phyloP scores from a whole-genome alignment of 2,797 vertebrate genomes.

The Lophotriccus pileatus region DNA sequence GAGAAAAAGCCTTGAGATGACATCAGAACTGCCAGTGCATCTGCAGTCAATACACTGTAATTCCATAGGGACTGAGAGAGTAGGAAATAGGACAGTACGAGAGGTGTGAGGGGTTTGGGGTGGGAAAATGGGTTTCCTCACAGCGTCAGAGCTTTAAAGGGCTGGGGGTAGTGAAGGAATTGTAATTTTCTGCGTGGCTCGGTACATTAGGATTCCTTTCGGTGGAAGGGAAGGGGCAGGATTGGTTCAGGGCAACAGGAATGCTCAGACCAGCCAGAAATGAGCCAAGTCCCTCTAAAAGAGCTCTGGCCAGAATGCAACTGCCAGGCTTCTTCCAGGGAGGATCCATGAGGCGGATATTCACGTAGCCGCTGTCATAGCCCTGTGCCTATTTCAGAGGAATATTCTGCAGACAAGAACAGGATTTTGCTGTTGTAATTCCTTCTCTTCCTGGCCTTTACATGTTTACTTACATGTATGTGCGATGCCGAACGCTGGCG shows the following conservation, averaged over 20 bases:
- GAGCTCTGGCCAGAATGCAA: not conserved
- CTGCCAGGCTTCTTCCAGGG: not conserved
- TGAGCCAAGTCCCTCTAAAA: not conserved
- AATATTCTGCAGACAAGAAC: not conserved
- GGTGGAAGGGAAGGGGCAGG: not conserved
- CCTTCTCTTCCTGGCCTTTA: not conserved
- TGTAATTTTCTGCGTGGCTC: not conserved
- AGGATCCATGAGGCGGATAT: not conserved
- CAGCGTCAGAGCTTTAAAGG: not conserved
- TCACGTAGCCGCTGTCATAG: not conserved
- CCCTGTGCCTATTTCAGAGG: rapidly evolving
- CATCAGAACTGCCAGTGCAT: not conserved
- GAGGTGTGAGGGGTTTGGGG: not conserved
- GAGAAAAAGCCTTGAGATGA: not conserved
- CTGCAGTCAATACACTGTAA: not conserved
- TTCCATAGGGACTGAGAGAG: not conserved
- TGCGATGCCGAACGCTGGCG: rapidly evolving
- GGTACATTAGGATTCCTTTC: not conserved
- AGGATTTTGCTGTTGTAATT: not conserved
- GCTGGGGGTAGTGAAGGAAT: not conserved
- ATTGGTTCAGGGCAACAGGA: not conserved
- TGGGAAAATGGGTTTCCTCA: not conserved
- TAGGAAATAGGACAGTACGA: not conserved
- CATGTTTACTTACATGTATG: rapidly evolving
- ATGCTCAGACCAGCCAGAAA: not conserved